These are phyloP conservation scores for Redunca redunca DNA, from an alignment of 2,113 vertebrate species.

Conservation along the genomic window DNA sequence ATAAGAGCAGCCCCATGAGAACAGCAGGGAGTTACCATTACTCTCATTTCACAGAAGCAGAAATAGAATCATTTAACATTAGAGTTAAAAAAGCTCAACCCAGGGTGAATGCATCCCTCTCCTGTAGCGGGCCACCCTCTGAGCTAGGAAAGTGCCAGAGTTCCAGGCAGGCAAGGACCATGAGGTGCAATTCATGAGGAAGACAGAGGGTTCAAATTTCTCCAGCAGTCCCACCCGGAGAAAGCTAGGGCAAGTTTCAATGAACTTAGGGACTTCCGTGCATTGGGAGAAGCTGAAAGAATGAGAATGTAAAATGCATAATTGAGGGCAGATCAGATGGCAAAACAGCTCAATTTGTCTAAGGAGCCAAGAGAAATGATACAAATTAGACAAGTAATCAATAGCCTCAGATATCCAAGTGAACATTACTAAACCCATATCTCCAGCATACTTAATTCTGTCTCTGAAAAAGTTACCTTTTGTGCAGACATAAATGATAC, in stretches of 20 bases:
- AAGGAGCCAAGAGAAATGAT: conserved; percentile 49
- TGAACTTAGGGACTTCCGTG: neutral
- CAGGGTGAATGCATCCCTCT: neutral
- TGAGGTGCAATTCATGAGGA: neutral
- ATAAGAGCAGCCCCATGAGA: neutral
- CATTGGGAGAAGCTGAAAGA: neutral
- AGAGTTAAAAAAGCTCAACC: neutral
- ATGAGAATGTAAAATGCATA: conserved; percentile 30
- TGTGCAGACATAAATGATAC: neutral
- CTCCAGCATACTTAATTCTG: conserved; percentile 44
- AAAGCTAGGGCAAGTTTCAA: neutral
- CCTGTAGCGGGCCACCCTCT: neutral
- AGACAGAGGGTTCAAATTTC: neutral
- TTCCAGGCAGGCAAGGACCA: neutral
- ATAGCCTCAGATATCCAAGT: conserved; percentile 53
- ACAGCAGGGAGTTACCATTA: neutral
- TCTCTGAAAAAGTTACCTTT: conserved; percentile 51
- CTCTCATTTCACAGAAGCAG: neutral
- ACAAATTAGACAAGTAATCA: conserved; percentile 67
- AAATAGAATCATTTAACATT: neutral
- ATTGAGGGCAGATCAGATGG: conserved; percentile 33
- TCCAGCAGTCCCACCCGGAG: neutral
- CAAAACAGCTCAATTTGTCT: conserved; percentile 47
- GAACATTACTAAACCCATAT: neutral
- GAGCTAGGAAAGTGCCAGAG: neutral